phyloP scores from a whole-genome alignment of 2,113 vertebrate species.

The Siniperca chuatsi region DNA sequence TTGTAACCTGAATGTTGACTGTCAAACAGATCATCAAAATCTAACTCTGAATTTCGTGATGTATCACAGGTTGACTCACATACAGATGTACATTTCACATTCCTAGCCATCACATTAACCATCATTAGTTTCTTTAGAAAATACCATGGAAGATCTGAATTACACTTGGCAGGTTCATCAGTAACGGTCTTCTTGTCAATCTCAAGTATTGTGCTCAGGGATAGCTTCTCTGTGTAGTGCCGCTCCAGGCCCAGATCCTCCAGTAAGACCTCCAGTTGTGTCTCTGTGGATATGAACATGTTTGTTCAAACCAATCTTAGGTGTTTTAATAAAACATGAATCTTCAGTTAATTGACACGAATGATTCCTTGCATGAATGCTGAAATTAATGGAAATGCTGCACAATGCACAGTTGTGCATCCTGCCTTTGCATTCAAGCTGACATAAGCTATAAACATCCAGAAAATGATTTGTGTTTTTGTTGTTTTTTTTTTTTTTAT shows the following conservation, averaged over 20 bases:
- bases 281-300: slow-evolving; percentile 48
- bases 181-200: slow-evolving; percentile 56
- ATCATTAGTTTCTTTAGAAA: slow-evolving; percentile 80
- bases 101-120: slow-evolving; percentile 75
- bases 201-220: slow-evolving; percentile 64
- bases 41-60: background rate
- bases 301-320: background rate
- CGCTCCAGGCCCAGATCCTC: slow-evolving; percentile 57
- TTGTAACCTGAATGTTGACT: background rate
- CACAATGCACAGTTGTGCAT: too few relatives aligned
- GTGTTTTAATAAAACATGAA: background rate
- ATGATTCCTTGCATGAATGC: too few relatives aligned
- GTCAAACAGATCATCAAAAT: background rate
- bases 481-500: too few relatives aligned
- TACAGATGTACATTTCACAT: slow-evolving; percentile 23
- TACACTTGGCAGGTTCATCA: slow-evolving; percentile 53
- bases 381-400: too few relatives aligned
- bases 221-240: slow-evolving; percentile 57
- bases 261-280: slow-evolving; percentile 41
- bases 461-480: too few relatives aligned
- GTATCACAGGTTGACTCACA: slow-evolving; percentile 9
- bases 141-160: slow-evolving; percentile 66
- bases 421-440: background rate
- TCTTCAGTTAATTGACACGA: too few relatives aligned
- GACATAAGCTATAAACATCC: too few relatives aligned